phyloP scores from a whole-genome alignment of 2,888 invertebrate species.

The Agrotis puta region DNA sequence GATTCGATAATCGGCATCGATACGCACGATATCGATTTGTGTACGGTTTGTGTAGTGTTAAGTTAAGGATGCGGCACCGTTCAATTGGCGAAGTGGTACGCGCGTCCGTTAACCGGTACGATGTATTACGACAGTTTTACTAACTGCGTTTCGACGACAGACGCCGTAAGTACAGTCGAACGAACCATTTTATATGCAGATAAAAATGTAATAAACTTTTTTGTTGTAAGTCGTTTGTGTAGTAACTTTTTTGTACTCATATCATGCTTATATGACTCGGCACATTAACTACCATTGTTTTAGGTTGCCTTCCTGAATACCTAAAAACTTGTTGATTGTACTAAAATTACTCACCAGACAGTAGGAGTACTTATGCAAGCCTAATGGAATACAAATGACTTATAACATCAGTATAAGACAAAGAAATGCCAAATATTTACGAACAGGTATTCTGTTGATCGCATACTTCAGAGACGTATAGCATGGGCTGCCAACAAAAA shows the following conservation, averaged over 20 bases:
- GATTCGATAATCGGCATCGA: conserved; percentile 72
- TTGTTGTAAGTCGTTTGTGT: too few relatives aligned
- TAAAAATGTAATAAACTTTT: neutral
- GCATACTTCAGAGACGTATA: conserved; percentile 33
- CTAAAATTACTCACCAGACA: conserved; percentile 8
- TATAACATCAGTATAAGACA: conserved; percentile 15
- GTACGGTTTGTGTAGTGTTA: conserved; percentile 66
- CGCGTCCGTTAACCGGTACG: conserved; percentile 65
- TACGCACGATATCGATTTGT: conserved; percentile 74
- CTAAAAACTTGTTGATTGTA: neutral
- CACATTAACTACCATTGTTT: too few relatives aligned
- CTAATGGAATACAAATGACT: conserved; percentile 30
- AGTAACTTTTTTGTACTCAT: too few relatives aligned
- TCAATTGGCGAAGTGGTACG: conserved; percentile 75
- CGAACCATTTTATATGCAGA: neutral
- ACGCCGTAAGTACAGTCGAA: neutral
- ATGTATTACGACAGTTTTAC: conserved; percentile 54
- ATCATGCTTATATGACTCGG: too few relatives aligned
- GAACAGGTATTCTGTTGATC: conserved; percentile 36
- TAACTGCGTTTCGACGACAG: conserved; percentile 32
- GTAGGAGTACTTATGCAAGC: conserved; percentile 1
- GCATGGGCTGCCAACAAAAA: conserved; percentile 21
- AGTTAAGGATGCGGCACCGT: conserved; percentile 72
- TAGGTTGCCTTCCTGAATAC: neutral
- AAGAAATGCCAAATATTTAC: conserved; percentile 51